Percentiles rank a stretch among this genome's conserved stretches.
Conservation (phyloP, 2,888 invertebrate species). For the Harpagoxenus sublaevis region DNA sequence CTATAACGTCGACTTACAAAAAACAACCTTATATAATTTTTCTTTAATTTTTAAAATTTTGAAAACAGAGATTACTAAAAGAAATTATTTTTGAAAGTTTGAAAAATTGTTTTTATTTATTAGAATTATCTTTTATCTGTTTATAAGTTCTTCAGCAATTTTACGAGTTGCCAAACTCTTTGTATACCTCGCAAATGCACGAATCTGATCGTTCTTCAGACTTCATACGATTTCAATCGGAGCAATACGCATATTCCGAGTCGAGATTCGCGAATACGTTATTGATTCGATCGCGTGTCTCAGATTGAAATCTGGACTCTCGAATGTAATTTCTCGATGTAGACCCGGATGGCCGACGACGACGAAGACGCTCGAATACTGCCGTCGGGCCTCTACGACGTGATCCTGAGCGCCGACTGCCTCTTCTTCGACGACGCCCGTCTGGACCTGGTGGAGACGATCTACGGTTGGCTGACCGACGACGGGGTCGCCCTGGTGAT, state of each 20-base stretch:
- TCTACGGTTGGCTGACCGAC: conserved; percentile 89
- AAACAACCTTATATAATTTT: background rate
- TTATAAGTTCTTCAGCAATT: conserved; percentile 3
- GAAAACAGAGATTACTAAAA: background rate
- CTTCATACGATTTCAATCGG: background rate
- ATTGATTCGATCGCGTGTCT: background rate
- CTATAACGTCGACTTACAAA: background rate
- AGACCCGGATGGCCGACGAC: conserved; percentile 62
- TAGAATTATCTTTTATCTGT: background rate
- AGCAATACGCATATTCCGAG: background rate
- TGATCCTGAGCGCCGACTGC: conserved; percentile 93
- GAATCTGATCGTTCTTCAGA: background rate
- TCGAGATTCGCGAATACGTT: background rate
- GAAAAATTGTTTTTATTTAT: background rate
- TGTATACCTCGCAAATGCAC: background rate
- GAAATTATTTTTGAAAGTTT: background rate
- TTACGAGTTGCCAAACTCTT: conserved; percentile 4
- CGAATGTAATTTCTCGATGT: conserved; percentile 47
- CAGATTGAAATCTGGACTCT: conserved; percentile 18
- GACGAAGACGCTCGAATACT: conserved; percentile 46
- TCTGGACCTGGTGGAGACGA: conserved; percentile 89
- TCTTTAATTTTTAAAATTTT: background rate
- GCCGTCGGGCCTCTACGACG: conserved; percentile 88
- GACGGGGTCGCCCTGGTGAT: conserved; percentile 91
- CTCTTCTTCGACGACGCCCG: conserved; percentile 92